Evolutionary conservation across 2,113 vertebrate genomes (phyloP), one percentile per base, ranked within the genome.

Genomic region (Prionailurus viverrinus): DNA sequence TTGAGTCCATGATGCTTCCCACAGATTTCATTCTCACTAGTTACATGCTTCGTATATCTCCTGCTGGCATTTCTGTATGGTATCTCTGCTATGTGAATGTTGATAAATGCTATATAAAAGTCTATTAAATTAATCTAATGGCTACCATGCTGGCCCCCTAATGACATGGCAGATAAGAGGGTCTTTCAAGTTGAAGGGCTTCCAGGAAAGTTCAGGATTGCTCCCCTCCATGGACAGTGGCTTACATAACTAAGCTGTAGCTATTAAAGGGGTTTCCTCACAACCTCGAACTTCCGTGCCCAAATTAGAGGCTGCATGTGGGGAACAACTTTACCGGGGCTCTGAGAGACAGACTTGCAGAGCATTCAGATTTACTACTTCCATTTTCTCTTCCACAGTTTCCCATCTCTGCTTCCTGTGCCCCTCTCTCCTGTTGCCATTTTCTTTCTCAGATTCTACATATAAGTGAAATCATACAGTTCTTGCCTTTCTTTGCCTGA

Each of bases 91-190:
- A 13, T 65, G 48, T 0, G 21, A 51, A 65, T 91, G 88, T 41
- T 95, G 94, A 96, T 91, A 96, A 95, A 95, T 89, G 87, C 33
- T 88, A n/a, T 65, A 90, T 45, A 74, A 92, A 93, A 94, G 92
- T 89, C 94, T 94, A 63, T 95, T 95, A 96, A 92, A 87, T 96
- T 89, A 97, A 95, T 96, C 88, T 39, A 82, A 79, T 76, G 92
- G 45, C 94, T 92, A 76, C 82, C 90, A 94, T 29, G 51, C 95
- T 94, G 91, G 69, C 95, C 58, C 69, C 51, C 89, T 97, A 96
- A 97, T n/a, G 88, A 73, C 90, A 94, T 0, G 10, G 84, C 41
- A 83, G 88, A 93, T 36, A 68, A 33, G 5, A 58, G 41, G 66
- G 18, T 78, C 95, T 97, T 96, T 96, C 89, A 93, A 95, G 68